Evolutionary conservation across 2,797 vertebrate genomes (phyloP).

Genomic region (Catostomus latipinnis): DNA sequence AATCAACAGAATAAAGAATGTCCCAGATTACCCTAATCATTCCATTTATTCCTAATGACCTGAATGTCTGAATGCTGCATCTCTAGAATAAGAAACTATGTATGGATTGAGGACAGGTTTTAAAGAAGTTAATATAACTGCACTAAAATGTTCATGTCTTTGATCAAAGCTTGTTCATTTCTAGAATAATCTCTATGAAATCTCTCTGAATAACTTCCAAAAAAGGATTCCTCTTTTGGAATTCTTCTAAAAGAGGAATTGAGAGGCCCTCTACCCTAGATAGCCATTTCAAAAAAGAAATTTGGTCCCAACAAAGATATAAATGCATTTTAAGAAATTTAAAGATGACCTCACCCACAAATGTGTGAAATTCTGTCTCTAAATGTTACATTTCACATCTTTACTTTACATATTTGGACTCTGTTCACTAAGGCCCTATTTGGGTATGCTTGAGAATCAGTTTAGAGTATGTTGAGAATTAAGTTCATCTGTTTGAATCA

Average conservation of each 20-base stretch:
- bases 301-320: neutral
- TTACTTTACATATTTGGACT: neutral
- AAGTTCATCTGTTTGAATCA: neutral
- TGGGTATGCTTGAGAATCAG: slow-evolving; percentile 1
- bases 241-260: neutral
- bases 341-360: neutral
- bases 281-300: neutral
- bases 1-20: neutral
- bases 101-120: neutral
- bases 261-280: neutral
- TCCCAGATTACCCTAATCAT: neutral
- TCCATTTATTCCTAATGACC: neutral
- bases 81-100: neutral
- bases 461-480: neutral
- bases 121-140: neutral
- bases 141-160: neutral
- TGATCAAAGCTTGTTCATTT: neutral
- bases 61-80: neutral
- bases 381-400: slow-evolving; percentile 43
- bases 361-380: slow-evolving; percentile 41
- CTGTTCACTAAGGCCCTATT: neutral
- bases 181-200: neutral
- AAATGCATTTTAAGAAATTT: neutral
- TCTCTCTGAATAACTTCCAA: neutral
- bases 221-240: neutral